phyloP scores from a whole-genome alignment of 2,113 vertebrate genomes.

The Heloderma charlesbogerti region DNA sequence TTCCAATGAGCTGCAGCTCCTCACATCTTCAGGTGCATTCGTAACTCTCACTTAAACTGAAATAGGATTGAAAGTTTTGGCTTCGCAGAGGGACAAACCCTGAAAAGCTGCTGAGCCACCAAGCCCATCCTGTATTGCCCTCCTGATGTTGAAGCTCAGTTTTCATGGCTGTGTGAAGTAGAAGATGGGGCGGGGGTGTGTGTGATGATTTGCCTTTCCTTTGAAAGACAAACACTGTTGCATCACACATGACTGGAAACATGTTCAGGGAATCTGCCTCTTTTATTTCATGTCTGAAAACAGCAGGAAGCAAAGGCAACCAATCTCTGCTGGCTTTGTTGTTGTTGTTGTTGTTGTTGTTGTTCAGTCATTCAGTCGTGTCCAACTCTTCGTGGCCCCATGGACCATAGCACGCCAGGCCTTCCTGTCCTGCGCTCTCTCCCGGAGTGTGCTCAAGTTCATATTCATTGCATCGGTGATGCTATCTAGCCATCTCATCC shows the following conservation, averaged over 20 bases:
- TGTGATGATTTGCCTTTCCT: slow-evolving; percentile 90
- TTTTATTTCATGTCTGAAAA: slow-evolving; percentile 89
- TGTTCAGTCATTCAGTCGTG: no score
- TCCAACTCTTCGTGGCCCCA: no score
- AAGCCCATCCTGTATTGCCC: slow-evolving; percentile 86
- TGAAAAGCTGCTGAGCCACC: slow-evolving; percentile 76
- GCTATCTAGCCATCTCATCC: no score
- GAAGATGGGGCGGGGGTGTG: slow-evolving; percentile 86
- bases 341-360: no score
- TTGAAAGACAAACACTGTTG: no score
- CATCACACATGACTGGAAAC: slow-evolving; percentile 73
- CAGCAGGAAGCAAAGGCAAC: slow-evolving; percentile 51
- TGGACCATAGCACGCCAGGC: no score
- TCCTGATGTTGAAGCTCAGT: slow-evolving; percentile 96
- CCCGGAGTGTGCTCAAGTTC: no score
- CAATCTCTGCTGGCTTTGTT: slow-evolving; percentile 56
- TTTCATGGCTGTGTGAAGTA: slow-evolving; percentile 99
- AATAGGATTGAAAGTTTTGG: slow-evolving; percentile 79
- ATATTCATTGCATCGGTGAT: no score
- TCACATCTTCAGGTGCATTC: slow-evolving; percentile 77
- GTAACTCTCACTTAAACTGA: slow-evolving; percentile 78
- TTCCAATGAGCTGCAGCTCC: no score
- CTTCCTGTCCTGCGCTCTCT: no score
- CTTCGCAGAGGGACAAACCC: slow-evolving; percentile 72
- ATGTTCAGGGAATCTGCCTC: slow-evolving; percentile 86